Conservation (phyloP, 2,113 vertebrate species). For the Steatornis caripensis region DNA sequence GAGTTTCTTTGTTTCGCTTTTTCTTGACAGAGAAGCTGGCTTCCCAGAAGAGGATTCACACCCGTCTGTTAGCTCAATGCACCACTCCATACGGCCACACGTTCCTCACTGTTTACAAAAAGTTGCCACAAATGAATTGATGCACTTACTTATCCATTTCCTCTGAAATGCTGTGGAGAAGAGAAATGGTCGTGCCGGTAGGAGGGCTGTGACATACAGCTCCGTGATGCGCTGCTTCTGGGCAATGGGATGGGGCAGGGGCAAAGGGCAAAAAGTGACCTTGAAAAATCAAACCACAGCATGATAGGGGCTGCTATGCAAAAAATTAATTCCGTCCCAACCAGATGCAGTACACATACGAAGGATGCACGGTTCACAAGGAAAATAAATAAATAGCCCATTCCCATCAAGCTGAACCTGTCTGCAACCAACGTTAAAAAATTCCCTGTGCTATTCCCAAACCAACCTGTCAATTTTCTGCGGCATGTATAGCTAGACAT, state of each 20-base stretch:
- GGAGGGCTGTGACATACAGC: not conserved
- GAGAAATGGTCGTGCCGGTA: not conserved
- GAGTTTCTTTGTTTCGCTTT: not conserved
- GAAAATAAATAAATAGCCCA: not conserved
- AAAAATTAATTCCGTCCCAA: not conserved
- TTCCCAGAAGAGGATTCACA: not conserved
- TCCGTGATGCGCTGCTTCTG: not conserved
- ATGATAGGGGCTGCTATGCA: not conserved
- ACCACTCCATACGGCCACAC: not conserved
- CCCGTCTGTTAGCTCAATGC: not conserved
- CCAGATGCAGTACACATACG: rapidly evolving
- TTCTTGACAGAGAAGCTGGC: not conserved
- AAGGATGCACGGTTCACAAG: not conserved
- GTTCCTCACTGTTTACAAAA: not conserved
- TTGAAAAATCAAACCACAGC: not conserved
- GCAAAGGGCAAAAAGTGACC: not conserved
- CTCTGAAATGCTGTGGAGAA: not conserved
- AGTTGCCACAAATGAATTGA: not conserved
- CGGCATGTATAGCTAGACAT: rapidly evolving
- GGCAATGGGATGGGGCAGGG: not conserved
- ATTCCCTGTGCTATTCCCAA: not conserved
- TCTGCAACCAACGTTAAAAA: not conserved
- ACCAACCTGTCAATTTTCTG: not conserved
- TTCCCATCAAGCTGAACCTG: not conserved
- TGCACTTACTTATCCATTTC: not conserved